Conservation (phyloP, 2,888 invertebrate species). For the Theretra japonica region DNA sequence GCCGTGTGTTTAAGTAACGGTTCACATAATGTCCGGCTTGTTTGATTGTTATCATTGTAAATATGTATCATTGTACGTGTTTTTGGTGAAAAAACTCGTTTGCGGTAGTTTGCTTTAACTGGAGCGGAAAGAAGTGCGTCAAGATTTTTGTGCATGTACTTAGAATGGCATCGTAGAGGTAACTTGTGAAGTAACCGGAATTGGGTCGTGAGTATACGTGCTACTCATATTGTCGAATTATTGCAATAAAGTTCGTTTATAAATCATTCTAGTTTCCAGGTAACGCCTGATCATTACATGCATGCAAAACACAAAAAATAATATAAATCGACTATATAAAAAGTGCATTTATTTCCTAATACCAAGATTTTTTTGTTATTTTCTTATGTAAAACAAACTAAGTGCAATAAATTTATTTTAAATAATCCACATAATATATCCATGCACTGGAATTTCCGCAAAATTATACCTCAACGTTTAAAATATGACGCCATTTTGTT, state of each 20-base stretch:
- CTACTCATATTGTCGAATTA: fast-evolving
- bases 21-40: background rate
- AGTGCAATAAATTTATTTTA: too few relatives aligned
- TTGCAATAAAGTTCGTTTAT: too few relatives aligned
- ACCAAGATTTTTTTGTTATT: too few relatives aligned
- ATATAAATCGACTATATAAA: too few relatives aligned
- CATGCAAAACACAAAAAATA: too few relatives aligned
- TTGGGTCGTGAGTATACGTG: too few relatives aligned
- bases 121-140: background rate
- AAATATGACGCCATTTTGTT: slow-evolving; percentile 10
- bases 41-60: background rate
- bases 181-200: too few relatives aligned
- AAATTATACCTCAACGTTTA: background rate
- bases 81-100: background rate
- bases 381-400: too few relatives aligned
- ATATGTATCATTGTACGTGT: background rate
- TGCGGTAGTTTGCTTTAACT: background rate
- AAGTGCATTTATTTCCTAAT: too few relatives aligned
- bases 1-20: background rate
- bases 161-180: too few relatives aligned
- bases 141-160: background rate
- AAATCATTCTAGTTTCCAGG: too few relatives aligned
- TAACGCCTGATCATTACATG: too few relatives aligned
- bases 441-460: background rate
- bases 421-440: background rate